Conservation (phyloP, 2,113 vertebrate genomes). For the Anolis sagrei region DNA sequence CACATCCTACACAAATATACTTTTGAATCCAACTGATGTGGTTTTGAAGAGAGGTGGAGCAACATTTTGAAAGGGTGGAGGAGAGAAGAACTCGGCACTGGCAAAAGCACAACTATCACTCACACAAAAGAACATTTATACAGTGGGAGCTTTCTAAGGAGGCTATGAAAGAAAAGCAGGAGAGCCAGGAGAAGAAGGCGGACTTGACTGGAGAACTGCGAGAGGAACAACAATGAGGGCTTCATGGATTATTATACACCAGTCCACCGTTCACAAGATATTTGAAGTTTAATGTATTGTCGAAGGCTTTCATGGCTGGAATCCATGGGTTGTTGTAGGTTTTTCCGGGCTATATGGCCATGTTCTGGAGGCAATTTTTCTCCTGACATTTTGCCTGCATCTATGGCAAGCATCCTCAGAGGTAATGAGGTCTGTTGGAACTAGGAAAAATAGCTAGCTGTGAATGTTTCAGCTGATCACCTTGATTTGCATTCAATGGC, state of each 20-base stretch:
- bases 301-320: too few species aligned
- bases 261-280: too few species aligned
- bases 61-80: slow-evolving; percentile 18
- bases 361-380: too few species aligned
- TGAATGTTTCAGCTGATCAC: too few species aligned
- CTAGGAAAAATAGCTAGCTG: too few species aligned
- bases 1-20: slow-evolving; percentile 52
- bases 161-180: slow-evolving; percentile 18
- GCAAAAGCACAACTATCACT: slow-evolving; percentile 57
- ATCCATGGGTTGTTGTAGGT: too few species aligned
- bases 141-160: slow-evolving; percentile 42
- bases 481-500: too few species aligned
- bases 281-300: neutral
- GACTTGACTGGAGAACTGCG: slow-evolving; percentile 40
- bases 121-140: slow-evolving; percentile 70
- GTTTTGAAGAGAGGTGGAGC: slow-evolving; percentile 75
- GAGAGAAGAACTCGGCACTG: slow-evolving; percentile 44
- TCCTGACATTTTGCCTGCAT: too few species aligned
- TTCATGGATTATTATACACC: neutral
- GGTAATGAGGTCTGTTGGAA: too few species aligned
- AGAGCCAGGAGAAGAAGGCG: neutral
- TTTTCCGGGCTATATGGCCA: too few species aligned
- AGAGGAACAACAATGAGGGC: slow-evolving; percentile 20
- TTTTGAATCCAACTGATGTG: slow-evolving; percentile 55
- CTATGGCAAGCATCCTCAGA: too few species aligned